phyloP scores from a whole-genome alignment of 1,140 invertebrate species.

The Anadara kagoshimensis region DNA sequence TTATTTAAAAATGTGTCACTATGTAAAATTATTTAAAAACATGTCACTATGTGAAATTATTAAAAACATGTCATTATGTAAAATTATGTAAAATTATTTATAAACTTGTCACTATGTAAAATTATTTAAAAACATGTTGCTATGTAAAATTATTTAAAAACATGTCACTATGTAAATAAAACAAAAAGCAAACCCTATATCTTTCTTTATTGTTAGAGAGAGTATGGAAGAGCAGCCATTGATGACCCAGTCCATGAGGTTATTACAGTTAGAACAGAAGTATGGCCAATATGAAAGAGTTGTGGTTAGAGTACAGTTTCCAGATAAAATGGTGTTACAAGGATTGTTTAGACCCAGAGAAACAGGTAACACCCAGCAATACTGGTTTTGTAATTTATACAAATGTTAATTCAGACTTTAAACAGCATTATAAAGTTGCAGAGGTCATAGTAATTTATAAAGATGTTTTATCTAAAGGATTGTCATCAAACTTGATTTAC shows the following conservation, averaged over 20 bases:
- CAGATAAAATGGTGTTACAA: constrained; percentile 86
- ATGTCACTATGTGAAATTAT: too few species aligned
- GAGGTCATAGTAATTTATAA: not conserved
- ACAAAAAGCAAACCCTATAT: too few species aligned
- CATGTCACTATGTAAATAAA: too few species aligned
- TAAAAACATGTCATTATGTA: too few species aligned
- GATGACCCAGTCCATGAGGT: constrained; percentile 79
- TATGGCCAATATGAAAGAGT: constrained; percentile 82
- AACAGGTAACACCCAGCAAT: constrained; percentile 66
- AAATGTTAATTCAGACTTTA: not conserved
- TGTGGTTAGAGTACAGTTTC: constrained; percentile 87
- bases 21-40: too few species aligned
- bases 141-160: too few species aligned
- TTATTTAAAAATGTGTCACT: too few species aligned
- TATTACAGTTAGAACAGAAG: constrained; percentile 79
- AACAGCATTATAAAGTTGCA: not conserved
- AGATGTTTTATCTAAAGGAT: too few species aligned
- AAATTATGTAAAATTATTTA: too few species aligned
- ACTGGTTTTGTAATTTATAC: not conserved
- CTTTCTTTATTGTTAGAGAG: constrained; percentile 30
- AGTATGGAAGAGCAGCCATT: constrained; percentile 80
- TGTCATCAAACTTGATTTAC: too few species aligned
- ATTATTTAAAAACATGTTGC: too few species aligned
- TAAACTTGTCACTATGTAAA: too few species aligned
- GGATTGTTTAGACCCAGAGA: constrained; percentile 84